A percentile compares a stretch with the other conserved stretches of the same genome.
phyloP scores from a whole-genome alignment of 2,888 invertebrate genomes.

The Fragum whitleyi region DNA sequence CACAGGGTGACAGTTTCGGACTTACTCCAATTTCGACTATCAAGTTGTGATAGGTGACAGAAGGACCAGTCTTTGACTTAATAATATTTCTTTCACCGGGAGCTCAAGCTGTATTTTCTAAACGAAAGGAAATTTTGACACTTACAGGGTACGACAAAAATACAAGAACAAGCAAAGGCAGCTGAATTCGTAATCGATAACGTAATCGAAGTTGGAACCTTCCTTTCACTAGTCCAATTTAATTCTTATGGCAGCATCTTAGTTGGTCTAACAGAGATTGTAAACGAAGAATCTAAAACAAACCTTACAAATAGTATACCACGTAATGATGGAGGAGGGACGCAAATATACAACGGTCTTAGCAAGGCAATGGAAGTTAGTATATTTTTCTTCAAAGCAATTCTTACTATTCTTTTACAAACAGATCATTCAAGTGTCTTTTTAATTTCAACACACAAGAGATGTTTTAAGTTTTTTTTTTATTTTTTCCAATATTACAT shows the following conservation, averaged over 20 bases:
- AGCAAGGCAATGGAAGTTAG: background rate
- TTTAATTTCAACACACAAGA: too few species aligned
- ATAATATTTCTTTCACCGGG: too few species aligned
- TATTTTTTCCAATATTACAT: too few species aligned
- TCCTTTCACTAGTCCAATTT: background rate
- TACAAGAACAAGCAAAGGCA: background rate
- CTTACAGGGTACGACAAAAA: background rate
- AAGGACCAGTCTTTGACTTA: too few species aligned
- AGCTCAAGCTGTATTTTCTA: too few species aligned
- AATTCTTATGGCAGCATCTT: background rate
- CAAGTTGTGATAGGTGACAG: too few species aligned
- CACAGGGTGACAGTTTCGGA: too few species aligned
- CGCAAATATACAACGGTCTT: background rate
- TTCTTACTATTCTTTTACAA: too few species aligned
- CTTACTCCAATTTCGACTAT: too few species aligned
- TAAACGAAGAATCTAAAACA: background rate
- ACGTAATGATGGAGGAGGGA: background rate
- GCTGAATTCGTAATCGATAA: background rate
- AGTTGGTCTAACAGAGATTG: background rate
- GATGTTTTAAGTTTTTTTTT: too few species aligned
- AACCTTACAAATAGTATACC: background rate
- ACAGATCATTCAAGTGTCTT: too few species aligned
- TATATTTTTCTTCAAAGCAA: background rate
- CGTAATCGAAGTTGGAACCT: background rate
- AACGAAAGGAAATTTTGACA: background rate